Conservation (phyloP, 2,797 vertebrate species). For the Anomalospiza imberbis region DNA sequence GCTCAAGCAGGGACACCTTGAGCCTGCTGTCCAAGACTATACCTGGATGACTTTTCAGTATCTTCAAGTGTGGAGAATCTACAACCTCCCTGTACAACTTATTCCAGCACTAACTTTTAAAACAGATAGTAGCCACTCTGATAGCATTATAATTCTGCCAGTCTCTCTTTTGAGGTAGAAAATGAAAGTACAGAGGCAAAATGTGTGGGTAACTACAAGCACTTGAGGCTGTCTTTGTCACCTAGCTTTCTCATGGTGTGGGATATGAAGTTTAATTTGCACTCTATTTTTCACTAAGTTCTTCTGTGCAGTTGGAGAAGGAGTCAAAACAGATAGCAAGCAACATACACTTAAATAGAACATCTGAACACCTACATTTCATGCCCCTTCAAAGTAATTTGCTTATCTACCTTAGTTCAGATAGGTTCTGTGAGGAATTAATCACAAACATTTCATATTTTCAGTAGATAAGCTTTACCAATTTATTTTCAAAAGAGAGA, state of each 20-base stretch:
- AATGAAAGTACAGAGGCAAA: neutral
- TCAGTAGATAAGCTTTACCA: neutral
- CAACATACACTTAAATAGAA: neutral
- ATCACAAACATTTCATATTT: neutral
- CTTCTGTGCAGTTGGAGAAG: neutral
- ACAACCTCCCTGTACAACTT: neutral
- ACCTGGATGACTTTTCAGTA: neutral
- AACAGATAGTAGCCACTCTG: neutral
- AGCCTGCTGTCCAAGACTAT: accelerated
- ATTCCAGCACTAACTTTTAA: neutral
- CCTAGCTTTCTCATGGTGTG: neutral
- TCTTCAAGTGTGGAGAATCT: neutral
- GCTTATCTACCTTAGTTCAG: neutral
- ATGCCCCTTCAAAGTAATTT: neutral
- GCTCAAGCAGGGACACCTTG: neutral
- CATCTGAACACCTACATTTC: neutral
- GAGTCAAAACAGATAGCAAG: neutral
- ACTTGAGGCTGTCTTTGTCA: neutral
- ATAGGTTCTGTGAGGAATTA: neutral
- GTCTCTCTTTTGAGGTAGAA: neutral
- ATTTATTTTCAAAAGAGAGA: neutral
- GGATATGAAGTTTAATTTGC: neutral
- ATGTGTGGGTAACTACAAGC: neutral
- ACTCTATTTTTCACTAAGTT: neutral
- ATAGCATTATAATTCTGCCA: neutral